A percentile compares a stretch with the other conserved stretches of the same genome.
These are phyloP conservation scores for Tipula helvola DNA, from an alignment of 2,888 invertebrate species.

Conservation along the genomic window DNA sequence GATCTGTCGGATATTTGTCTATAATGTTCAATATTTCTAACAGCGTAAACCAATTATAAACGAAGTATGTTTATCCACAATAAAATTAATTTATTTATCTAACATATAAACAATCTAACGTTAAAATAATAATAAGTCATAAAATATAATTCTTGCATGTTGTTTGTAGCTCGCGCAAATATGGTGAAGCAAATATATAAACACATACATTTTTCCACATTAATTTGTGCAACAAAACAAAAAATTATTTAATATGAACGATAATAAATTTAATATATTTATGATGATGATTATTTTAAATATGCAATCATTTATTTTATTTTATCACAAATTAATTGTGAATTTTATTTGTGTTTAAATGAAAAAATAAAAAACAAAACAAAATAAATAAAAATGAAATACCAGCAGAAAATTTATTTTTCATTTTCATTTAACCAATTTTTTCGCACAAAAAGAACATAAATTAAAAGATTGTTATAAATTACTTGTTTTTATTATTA, in stretches of 20 bases:
- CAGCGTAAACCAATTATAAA: neutral
- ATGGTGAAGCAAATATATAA: neutral
- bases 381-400: neutral
- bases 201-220: neutral
- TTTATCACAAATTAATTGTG: slow-evolving; percentile 4
- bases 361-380: neutral
- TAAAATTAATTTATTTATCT: neutral
- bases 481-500: neutral
- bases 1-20: neutral
- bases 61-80: neutral
- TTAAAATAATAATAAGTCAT: neutral
- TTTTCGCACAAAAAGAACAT: neutral
- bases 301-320: neutral
- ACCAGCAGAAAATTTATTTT: neutral
- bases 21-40: neutral
- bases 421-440: neutral
- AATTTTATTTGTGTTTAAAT: neutral
- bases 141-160: neutral
- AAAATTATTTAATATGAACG: neutral
- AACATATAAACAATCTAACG: neutral
- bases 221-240: neutral
- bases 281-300: slow-evolving; percentile 4
- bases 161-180: neutral
- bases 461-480: slow-evolving; percentile 4
- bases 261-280: neutral